Base-by-base conservation (phyloP, 1,140 invertebrate genomes). In the Trichonephila inaurata region DNA sequence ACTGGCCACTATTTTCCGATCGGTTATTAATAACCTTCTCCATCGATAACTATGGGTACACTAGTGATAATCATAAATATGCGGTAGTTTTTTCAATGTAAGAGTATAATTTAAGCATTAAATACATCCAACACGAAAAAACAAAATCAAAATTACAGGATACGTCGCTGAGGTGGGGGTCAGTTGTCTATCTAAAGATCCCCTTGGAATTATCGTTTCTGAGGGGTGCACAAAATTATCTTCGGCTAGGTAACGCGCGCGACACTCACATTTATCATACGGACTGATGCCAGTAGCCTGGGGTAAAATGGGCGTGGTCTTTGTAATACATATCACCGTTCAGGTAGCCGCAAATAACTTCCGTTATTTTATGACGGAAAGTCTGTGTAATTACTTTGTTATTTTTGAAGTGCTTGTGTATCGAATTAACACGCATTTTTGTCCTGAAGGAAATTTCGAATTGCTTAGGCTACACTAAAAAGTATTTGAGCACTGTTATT, bases 281-380 rank as follows among this genome's bases (percentile, higher is more conserved):
- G 21, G 51, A 51, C 10, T 33, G 14, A 24, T 33, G 12, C 28
- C 28, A 6, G 5, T 18, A 1, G 18, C 72, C 28, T 58, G 12
- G 21, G 44, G 51, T 2, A 3, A n/a, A 60, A 16, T 18, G 81
- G 81, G 81, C 82, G 51, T 60, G 82, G 40, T 18, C n/a, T 19
- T 40, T 3, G 21, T 24, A 2, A 60, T n/a, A 60, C 51, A 83
- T 58, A 83, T 83, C 51, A 19, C 3, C 19, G 40, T 58, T 83
- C 21, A 83, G 82, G 82, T 83, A 83, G 82, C 82, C 82, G 19
- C 44, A 24, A 83, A 51, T 83, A 51, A 60, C 82, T 83, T 60
- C 82, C 82, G 51, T 83, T 83, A 83, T 8, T 60, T 51, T 10
- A 24, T 24, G 82, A 83, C 33, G 72, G 16, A 6, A 4, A 8